A percentile compares a stretch with the other conserved stretches of the same genome.
Evolutionary conservation across 2,888 invertebrate species (phyloP).

Genomic region (Osmoderma eremita): DNA sequence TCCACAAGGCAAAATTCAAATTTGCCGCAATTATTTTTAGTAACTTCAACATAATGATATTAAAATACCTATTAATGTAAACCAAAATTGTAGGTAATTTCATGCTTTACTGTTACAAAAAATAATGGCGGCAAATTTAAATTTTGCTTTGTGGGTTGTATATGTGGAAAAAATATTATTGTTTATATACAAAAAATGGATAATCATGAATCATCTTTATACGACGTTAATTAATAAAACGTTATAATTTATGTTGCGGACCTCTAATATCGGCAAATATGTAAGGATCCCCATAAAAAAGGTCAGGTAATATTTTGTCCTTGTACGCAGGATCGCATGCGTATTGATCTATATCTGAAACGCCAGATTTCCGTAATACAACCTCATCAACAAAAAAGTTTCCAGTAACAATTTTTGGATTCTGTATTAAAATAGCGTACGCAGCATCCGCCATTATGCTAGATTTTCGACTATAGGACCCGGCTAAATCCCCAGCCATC

Average conservation of each 20-base stretch:
- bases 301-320: constrained; percentile 82
- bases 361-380: constrained; percentile 79
- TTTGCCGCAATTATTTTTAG: too few relatives aligned
- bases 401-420: constrained; percentile 82
- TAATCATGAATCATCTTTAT: too few relatives aligned
- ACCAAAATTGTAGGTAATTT: too few relatives aligned
- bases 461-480: constrained; percentile 76
- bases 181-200: too few relatives aligned
- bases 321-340: constrained; percentile 79
- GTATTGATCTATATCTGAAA: constrained; percentile 86
- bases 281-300: constrained; percentile 76
- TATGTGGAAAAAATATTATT: too few relatives aligned
- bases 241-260: constrained; percentile 5
- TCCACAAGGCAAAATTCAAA: too few relatives aligned
- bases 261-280: neutral
- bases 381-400: constrained; percentile 95
- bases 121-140: too few relatives aligned
- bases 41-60: too few relatives aligned
- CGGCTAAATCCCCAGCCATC: constrained; percentile 76
- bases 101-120: too few relatives aligned
- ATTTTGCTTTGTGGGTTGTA: too few relatives aligned
- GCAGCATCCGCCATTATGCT: constrained; percentile 93
- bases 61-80: too few relatives aligned
- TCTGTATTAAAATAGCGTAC: constrained; percentile 81
- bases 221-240: neutral